phyloP scores from a whole-genome alignment of 2,797 vertebrate species.

The Labeo calbasu region DNA sequence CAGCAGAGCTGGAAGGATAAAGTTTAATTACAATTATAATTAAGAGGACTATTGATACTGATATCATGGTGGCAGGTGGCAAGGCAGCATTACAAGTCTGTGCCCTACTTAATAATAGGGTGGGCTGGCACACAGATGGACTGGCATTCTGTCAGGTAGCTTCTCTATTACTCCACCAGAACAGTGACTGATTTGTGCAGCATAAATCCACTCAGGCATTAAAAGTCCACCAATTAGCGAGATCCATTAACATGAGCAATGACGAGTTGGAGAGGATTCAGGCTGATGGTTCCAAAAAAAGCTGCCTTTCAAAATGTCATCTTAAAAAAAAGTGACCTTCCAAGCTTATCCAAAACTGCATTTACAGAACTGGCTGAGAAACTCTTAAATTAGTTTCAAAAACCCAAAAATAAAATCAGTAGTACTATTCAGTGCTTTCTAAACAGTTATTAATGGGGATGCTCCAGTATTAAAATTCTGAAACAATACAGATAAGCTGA shows the following conservation, averaged over 20 bases:
- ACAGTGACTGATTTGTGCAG: constrained; percentile 56
- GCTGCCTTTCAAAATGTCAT: constrained; percentile 13
- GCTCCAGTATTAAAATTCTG: not conserved
- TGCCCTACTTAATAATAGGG: constrained; percentile 50
- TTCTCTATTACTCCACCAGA: constrained; percentile 55
- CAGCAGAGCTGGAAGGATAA: constrained; percentile 14
- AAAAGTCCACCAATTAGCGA: constrained; percentile 57
- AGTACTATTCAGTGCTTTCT: not conserved
- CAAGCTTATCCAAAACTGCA: constrained; percentile 28
- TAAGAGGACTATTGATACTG: constrained; percentile 52
- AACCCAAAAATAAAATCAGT: not conserved
- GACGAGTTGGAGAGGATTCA: constrained; percentile 32
- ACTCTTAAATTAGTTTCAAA: constrained; percentile 10
- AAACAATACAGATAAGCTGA: not conserved
- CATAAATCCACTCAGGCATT: constrained; percentile 57
- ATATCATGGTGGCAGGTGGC: constrained; percentile 46
- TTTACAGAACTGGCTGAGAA: not conserved
- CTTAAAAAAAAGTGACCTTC: not conserved
- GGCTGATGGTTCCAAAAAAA: constrained; percentile 15
- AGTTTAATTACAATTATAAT: constrained; percentile 54
- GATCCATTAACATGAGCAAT: constrained; percentile 50
- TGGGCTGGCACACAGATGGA: constrained; percentile 59
- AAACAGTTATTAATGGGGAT: not conserved
- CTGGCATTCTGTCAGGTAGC: constrained; percentile 60
- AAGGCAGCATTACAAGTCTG: constrained; percentile 44